Evolutionary conservation across 1,140 invertebrate genomes (phyloP).

Genomic region (Stenopsyche tienmushanensis): DNA sequence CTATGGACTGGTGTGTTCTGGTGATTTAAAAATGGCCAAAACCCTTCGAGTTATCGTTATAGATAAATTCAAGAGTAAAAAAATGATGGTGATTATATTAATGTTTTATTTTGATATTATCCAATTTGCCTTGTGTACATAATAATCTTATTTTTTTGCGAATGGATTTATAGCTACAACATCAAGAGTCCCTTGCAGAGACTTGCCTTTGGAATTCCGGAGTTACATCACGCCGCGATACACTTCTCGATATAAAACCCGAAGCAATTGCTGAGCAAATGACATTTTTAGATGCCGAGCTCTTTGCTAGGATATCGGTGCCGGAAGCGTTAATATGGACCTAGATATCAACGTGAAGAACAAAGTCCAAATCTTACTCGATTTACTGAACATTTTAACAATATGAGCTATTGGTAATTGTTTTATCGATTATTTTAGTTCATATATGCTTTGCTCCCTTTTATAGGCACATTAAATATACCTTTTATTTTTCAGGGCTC

Average conservation of each 20-base stretch:
- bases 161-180: conserved; percentile 16
- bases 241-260: conserved; percentile 90
- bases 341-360: conserved; percentile 95
- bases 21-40: conserved; percentile 86
- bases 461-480: not conserved
- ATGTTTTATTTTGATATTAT: not conserved
- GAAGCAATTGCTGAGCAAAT: conserved; percentile 90
- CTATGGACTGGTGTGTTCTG: conserved; percentile 82
- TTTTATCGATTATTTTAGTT: conserved; percentile 1
- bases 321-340: conserved; percentile 97
- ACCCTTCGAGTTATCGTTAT: conserved; percentile 85
- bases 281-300: conserved; percentile 92
- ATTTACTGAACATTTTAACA: conserved; percentile 99
- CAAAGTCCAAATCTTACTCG: conserved; percentile 92
- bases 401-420: conserved; percentile 94
- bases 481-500: conserved; percentile 60
- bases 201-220: conserved; percentile 47
- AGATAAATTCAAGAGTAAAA: conserved; percentile 79
- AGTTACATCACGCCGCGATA: conserved; percentile 62
- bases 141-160: not conserved
- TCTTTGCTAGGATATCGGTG: conserved; percentile 96
- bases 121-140: not conserved
- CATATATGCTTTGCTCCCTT: not conserved
- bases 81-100: conserved; percentile 46
- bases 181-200: conserved; percentile 19